Evolutionary conservation across 2,888 invertebrate species (phyloP).

Genomic region (Hydropsyche betteni): DNA sequence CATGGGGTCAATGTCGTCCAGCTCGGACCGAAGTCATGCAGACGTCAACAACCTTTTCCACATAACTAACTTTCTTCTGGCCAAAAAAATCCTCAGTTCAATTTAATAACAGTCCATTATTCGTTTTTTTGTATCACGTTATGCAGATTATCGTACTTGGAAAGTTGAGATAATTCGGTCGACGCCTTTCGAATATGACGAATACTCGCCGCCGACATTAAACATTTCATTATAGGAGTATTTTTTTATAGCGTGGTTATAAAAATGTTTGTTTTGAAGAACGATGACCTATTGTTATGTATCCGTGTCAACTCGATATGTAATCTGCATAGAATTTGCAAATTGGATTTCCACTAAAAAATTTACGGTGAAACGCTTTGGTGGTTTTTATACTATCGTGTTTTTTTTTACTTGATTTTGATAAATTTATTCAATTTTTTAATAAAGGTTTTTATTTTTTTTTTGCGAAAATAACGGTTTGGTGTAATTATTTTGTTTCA

Average conservation of each 20-base stretch:
- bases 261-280: conserved; percentile 11
- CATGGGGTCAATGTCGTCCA: conserved; percentile 36
- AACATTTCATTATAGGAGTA: neutral
- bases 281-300: conserved; percentile 21
- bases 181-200: conserved; percentile 19
- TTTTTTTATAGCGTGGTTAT: neutral
- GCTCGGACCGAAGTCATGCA: conserved; percentile 20
- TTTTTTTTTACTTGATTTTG: too few relatives aligned
- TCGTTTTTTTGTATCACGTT: conserved; percentile 9
- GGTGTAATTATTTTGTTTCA: too few relatives aligned
- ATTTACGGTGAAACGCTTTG: too few relatives aligned
- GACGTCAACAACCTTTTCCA: conserved; percentile 23
- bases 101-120: conserved; percentile 4
- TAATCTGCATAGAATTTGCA: neutral
- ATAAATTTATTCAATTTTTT: too few relatives aligned
- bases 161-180: conserved; percentile 14
- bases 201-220: neutral
- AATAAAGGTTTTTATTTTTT: too few relatives aligned
- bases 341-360: too few relatives aligned
- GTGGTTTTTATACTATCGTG: too few relatives aligned
- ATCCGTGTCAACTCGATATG: conserved; percentile 2
- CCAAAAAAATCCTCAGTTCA: neutral
- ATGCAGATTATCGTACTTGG: conserved; percentile 20
- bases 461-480: too few relatives aligned
- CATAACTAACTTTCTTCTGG: conserved; percentile 10